Evolutionary conservation across 2,113 vertebrate genomes (phyloP), one percentile per base, ranked within the genome.

Genomic region (human (Homo sapiens)): DNA sequence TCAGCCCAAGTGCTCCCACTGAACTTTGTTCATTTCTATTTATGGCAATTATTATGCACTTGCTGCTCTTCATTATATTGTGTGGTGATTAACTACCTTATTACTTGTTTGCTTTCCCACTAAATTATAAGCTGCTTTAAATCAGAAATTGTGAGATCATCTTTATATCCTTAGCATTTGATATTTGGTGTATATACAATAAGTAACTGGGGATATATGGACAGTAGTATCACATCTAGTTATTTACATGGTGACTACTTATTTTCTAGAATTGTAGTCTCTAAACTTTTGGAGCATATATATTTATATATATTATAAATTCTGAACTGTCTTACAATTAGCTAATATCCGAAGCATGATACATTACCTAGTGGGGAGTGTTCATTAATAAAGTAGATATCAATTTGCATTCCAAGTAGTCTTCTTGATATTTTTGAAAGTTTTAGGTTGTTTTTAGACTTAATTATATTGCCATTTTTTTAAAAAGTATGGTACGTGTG

Each of bases 1-100:
- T 84, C 22, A 83, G 43, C n/a, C 59, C 40, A 55, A 2, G 18
- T 70, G 35, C 8, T 78, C 64, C 52, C 16, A 6, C 30, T 38
- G 32, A 93, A 80, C 30, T 85, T 45, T 43, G 45, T 93, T 89
- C 64, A 81, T 59, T 89, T 95, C 85, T 95, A 13, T 64, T 92
- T 79, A 32, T 93, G 84, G 72, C 14, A 38, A 14, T 72, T 82
- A 40, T 35, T 82, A 25, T 52, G 52, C 2, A 35, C 4, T 83
- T 35, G 68, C 12, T 70, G 27, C 50, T 79, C 18, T 85, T 90
- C 35, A 87, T 68, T 76, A 55, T 97, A 52, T 55, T 38, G 32
- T 76, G 3, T 78, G 32, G 17, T 55, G 52, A 55, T 55, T 45
- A 78, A 76, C 95, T 93, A 66, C 64, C 35, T 86, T 85, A 50